phyloP scores from a whole-genome alignment of 2,888 invertebrate genomes.

The Xestia ashworthii region DNA sequence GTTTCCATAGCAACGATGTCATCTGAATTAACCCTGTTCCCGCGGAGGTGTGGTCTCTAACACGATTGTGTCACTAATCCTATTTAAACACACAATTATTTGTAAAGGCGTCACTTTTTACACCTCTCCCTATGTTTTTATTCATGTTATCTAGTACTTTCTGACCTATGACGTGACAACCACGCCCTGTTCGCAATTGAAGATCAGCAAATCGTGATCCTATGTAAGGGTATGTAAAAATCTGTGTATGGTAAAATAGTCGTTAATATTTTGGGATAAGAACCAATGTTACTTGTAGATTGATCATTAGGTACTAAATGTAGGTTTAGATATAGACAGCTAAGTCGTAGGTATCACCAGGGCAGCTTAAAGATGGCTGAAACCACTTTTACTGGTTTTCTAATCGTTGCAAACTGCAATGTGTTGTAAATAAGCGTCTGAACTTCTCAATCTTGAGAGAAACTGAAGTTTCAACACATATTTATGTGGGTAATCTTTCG shows the following conservation, averaged over 20 bases:
- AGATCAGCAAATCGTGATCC: slow-evolving; percentile 42
- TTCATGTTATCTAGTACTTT: slow-evolving; percentile 48
- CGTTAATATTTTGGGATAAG: slow-evolving; percentile 65
- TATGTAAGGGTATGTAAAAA: slow-evolving; percentile 52
- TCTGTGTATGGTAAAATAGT: slow-evolving; percentile 58
- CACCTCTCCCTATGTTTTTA: slow-evolving; percentile 58
- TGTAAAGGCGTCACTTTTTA: slow-evolving; percentile 78
- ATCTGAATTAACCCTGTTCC: slow-evolving; percentile 59
- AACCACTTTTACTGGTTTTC: slow-evolving; percentile 26
- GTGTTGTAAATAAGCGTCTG: slow-evolving; percentile 2
- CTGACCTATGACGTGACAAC: slow-evolving; percentile 64
- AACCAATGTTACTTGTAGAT: slow-evolving; percentile 61
- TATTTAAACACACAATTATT: slow-evolving; percentile 76
- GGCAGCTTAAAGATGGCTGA: slow-evolving; percentile 54
- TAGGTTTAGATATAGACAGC: not conserved
- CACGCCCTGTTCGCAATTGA: slow-evolving; percentile 67
- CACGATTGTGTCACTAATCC: slow-evolving; percentile 82
- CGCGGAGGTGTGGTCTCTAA: slow-evolving; percentile 82
- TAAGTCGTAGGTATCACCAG: slow-evolving; percentile 27
- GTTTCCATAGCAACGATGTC: slow-evolving; percentile 70
- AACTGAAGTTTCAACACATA: slow-evolving; percentile 5
- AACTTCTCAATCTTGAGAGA: slow-evolving; percentile 5
- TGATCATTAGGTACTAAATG: slow-evolving; percentile 25
- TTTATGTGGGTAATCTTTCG: not conserved
- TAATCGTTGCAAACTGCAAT: not conserved